Base-by-base conservation (phyloP, 35 echinoderm and acorn worm species). In the Antedon bifida region DNA sequence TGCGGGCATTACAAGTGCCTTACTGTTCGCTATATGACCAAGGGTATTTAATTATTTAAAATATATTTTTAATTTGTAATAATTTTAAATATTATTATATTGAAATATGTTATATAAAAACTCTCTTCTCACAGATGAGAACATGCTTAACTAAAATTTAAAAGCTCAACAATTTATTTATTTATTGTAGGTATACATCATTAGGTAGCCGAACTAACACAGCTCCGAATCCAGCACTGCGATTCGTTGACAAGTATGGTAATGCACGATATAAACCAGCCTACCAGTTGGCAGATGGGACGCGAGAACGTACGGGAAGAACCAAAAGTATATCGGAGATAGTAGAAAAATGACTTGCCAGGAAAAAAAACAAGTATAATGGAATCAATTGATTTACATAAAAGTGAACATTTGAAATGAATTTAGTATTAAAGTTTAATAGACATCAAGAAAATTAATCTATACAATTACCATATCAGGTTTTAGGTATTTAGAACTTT, bases 21-120 rank as follows among this genome's bases (percentile, higher is more conserved):
- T 99, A 92, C 75, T 92, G 95, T 79, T 79, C 79, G 39, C 85
- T 99, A 17, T 99, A 99, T 80, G 95, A 99, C 56, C 90, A 92
- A 84, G 95, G 95, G 95, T 99, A 83, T n/a, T n/a, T n/a, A 86
- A 33, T 17, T 35, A 77, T 77, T 31, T 3, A 77, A 77, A 29
- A 29, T 31, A 75, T 75, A 33, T 77, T 4, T 75, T 29, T 29
- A 9, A 75, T 75, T 3, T 75, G 4, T 31, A n/a, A 23, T 75
- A 9, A 31, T 5, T 29, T 75, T 8, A 31, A 31, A 75, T 31
- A 23, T 29, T 29, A 29, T 56, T 11, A 56, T 56, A 56, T 13
- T 56, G 26, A 10, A 13, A 7, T 76, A 31, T 76, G 75, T 7
- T 29, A 76, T 23, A 76, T 29, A 76, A 10, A 13, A 29, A 28